Conservation (phyloP, 2,888 invertebrate species). For the Phyto melanocephala region DNA sequence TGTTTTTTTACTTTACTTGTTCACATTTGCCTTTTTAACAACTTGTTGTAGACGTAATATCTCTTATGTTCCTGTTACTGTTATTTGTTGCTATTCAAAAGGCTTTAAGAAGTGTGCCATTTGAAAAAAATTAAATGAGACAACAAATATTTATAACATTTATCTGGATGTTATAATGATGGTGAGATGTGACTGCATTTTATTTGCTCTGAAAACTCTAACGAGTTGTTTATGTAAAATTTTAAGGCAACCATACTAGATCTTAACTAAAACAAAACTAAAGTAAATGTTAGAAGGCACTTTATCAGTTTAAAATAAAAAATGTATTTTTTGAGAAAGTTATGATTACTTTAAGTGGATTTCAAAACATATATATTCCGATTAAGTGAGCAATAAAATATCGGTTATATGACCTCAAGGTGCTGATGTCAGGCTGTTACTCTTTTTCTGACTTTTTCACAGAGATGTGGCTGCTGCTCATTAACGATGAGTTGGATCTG, state of each 20-base stretch:
- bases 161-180: neutral
- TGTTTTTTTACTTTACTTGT: conserved; percentile 19
- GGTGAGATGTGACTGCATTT: neutral
- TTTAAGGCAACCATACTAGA: neutral
- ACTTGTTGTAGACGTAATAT: conserved; percentile 21
- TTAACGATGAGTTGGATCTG: too few species aligned
- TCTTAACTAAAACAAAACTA: neutral
- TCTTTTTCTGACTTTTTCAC: too few species aligned
- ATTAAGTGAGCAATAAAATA: too few species aligned
- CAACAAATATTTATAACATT: neutral
- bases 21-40: conserved; percentile 26
- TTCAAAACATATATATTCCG: too few species aligned
- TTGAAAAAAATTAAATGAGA: neutral
- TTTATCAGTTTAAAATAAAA: too few species aligned
- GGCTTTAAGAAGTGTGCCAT: neutral
- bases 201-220: neutral
- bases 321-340: too few species aligned
- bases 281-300: too few species aligned
- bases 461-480: too few species aligned
- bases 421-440: too few species aligned
- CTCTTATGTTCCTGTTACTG: conserved; percentile 3
- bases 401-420: too few species aligned
- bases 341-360: too few species aligned
- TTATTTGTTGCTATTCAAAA: neutral
- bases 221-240: too few species aligned